These are phyloP conservation scores for Elephas maximus DNA, from an alignment of 2,113 vertebrate genomes.

Conservation along the genomic window DNA sequence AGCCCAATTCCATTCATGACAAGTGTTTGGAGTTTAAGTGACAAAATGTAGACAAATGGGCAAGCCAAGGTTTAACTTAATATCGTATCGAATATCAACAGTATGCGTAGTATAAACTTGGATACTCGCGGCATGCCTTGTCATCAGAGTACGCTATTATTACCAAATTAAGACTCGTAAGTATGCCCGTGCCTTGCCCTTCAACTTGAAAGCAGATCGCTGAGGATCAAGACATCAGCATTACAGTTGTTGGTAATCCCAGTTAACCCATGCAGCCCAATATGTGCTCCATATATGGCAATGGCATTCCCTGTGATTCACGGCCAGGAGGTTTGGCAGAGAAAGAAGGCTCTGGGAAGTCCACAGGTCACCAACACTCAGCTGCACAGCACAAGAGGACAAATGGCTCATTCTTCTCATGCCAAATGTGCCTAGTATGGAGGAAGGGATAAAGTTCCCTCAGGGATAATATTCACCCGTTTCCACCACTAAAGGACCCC, in stretches of 20 bases:
- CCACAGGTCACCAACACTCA: background rate
- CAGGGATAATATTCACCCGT: background rate
- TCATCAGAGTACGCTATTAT: slow-evolving; percentile 66
- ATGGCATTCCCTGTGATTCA: slow-evolving; percentile 55
- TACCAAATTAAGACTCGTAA: slow-evolving; percentile 75
- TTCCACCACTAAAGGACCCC: background rate
- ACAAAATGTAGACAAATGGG: slow-evolving; percentile 74
- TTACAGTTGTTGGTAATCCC: slow-evolving; percentile 65
- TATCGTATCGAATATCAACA: slow-evolving; percentile 71
- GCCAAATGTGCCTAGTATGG: slow-evolving; percentile 60
- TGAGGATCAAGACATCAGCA: slow-evolving; percentile 69
- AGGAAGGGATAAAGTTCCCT: slow-evolving; percentile 42
- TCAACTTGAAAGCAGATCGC: slow-evolving; percentile 74
- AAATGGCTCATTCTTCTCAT: slow-evolving; percentile 68
- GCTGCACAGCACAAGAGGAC: background rate
- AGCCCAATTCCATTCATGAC: slow-evolving; percentile 56
- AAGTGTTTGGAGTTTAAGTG: slow-evolving; percentile 68
- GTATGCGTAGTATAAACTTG: slow-evolving; percentile 71
- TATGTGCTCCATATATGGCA: slow-evolving; percentile 46
- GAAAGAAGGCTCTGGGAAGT: background rate
- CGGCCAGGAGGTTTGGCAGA: background rate
- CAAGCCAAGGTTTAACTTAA: slow-evolving; percentile 74
- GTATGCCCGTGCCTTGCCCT: slow-evolving; percentile 50
- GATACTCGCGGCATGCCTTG: slow-evolving; percentile 43
- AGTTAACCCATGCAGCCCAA: background rate